A percentile compares a stretch with the other conserved stretches of the same genome.
Conservation (phyloP, 1,140 invertebrate species). For the Drosophila obscura region DNA sequence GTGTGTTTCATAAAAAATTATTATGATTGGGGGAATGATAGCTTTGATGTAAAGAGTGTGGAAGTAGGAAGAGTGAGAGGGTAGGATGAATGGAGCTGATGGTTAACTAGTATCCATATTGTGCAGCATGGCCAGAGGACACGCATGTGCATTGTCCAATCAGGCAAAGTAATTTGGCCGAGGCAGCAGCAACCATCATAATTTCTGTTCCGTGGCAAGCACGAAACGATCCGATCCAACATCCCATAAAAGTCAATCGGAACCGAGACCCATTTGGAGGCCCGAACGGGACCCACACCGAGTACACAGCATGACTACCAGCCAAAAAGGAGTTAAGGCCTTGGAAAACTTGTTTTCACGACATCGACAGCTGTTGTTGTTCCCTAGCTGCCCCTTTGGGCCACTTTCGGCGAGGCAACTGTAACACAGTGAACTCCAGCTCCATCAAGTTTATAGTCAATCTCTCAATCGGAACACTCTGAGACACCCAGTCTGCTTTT, state of each 20-base stretch:
- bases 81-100: conserved; percentile 17
- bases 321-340: conserved; percentile 4
- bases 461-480: too few species aligned
- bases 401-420: conserved; percentile 19
- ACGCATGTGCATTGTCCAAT: conserved; percentile 49
- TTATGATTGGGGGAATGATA: conserved; percentile 26
- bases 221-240: conserved; percentile 46
- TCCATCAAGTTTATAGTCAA: neutral
- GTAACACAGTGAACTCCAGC: conserved; percentile 4
- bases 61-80: neutral
- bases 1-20: conserved; percentile 31
- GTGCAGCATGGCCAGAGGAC: conserved; percentile 44
- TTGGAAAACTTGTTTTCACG: conserved; percentile 29
- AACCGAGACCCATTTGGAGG: neutral
- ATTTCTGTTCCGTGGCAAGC: conserved; percentile 30
- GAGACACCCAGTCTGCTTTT: neutral
- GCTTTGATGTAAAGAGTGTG: conserved; percentile 28
- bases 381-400: neutral
- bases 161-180: conserved; percentile 42
- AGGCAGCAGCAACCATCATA: conserved; percentile 49
- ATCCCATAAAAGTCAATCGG: conserved; percentile 62
- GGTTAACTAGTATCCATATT: conserved; percentile 55
- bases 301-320: neutral
- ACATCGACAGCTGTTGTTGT: conserved; percentile 41
- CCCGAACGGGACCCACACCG: conserved; percentile 12